These are phyloP conservation scores for Cephonodes hylas DNA, from an alignment of 2,888 invertebrate species.

Conservation along the genomic window DNA sequence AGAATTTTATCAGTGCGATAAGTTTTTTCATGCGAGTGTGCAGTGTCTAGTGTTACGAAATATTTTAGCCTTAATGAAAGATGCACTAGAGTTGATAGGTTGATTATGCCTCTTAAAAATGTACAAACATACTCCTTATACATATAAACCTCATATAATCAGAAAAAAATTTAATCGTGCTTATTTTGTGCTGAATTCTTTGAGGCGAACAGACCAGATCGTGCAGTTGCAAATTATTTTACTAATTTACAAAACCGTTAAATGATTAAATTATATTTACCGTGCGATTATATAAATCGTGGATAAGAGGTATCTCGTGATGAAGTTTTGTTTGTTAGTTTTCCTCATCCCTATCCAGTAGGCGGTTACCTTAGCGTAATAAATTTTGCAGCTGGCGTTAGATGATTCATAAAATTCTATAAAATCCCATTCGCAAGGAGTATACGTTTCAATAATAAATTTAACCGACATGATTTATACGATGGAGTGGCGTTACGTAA, in stretches of 20 bases:
- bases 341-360: neutral
- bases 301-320: neutral
- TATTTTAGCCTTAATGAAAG: too few relatives aligned
- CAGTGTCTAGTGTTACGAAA: too few relatives aligned
- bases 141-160: too few relatives aligned
- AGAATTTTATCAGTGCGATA: too few relatives aligned
- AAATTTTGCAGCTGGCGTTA: neutral
- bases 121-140: too few relatives aligned
- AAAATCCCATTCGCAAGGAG: constrained; percentile 5
- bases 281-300: neutral
- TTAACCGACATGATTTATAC: neutral
- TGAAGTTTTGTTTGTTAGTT: neutral
- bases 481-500: neutral
- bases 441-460: constrained; percentile 6
- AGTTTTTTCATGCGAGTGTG: too few relatives aligned
- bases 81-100: too few relatives aligned
- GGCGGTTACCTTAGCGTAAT: constrained; percentile 2
- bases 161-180: too few relatives aligned
- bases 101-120: too few relatives aligned
- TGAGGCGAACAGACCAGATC: too few relatives aligned
- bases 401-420: constrained; percentile 11
- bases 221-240: neutral
- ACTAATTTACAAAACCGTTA: neutral
- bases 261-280: neutral
- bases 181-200: too few relatives aligned